Percentiles rank a stretch among this genome's conserved stretches.
phyloP scores from a whole-genome alignment of 2,888 invertebrate genomes.

The Proisotoma minuta region DNA sequence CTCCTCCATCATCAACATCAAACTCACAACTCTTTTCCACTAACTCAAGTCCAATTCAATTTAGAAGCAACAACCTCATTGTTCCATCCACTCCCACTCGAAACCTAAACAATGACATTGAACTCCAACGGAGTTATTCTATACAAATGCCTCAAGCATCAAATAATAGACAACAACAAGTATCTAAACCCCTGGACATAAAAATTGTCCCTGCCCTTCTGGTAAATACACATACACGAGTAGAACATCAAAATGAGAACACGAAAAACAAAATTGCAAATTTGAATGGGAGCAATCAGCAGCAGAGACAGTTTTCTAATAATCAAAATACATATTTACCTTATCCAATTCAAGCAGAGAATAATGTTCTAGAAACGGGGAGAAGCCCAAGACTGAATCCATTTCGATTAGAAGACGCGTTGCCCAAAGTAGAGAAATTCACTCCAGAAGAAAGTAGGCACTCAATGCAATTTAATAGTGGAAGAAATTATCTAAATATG shows the following conservation, averaged over 20 bases:
- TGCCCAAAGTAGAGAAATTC: constrained; percentile 16
- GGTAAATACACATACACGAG: constrained; percentile 34
- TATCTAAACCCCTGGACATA: constrained; percentile 26
- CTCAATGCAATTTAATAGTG: constrained; percentile 25
- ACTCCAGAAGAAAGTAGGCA: constrained; percentile 34
- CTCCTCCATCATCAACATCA: constrained; percentile 1
- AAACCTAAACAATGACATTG: constrained; percentile 11
- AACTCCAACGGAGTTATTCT: constrained; percentile 20
- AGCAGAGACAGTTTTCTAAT: neutral
- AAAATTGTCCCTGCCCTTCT: constrained; percentile 39
- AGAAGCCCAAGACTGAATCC: constrained; percentile 7
- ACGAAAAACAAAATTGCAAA: neutral
- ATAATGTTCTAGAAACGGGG: constrained; percentile 4
- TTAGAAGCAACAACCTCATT: neutral
- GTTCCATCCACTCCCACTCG: neutral
- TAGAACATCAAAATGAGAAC: constrained; percentile 19
- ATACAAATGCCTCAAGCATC: constrained; percentile 13
- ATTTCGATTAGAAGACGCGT: neutral
- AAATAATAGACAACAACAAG: neutral
- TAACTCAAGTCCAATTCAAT: neutral
- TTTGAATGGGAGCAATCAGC: neutral
- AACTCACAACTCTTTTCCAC: constrained; percentile 4
- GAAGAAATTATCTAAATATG: constrained; percentile 16
- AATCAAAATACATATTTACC: constrained; percentile 10
- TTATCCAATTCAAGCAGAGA: constrained; percentile 12